phyloP scores from a whole-genome alignment of 2,113 vertebrate species.

The Telmatochromis sp. region DNA sequence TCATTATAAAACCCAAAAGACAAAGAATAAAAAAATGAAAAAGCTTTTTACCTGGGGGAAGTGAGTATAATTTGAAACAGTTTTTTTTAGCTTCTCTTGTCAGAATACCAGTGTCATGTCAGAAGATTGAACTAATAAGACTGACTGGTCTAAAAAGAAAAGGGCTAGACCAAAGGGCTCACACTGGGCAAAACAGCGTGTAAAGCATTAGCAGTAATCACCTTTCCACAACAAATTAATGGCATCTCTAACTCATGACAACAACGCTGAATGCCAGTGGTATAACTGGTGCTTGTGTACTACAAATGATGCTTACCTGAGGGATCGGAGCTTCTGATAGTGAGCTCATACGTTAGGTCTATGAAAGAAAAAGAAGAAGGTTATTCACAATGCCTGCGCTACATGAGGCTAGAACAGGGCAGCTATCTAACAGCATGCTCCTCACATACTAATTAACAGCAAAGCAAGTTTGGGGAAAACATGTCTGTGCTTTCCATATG shows the following conservation, averaged over 20 bases:
- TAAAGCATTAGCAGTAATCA: background rate
- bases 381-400: background rate
- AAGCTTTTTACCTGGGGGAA: background rate
- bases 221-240: background rate
- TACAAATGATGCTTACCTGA: conserved; percentile 75
- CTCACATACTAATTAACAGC: background rate
- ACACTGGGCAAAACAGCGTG: background rate
- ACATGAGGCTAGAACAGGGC: background rate
- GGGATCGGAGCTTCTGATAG: conserved; percentile 82
- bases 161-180: background rate
- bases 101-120: background rate
- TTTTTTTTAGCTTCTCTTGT: background rate
- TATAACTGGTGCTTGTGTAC: background rate
- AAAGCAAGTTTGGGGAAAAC: background rate
- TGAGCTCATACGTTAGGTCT: conserved; percentile 96
- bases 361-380: conserved; percentile 48
- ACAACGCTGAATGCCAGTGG: background rate
- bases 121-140: background rate
- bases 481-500: background rate
- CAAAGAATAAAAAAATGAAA: background rate
- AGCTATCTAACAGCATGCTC: background rate
- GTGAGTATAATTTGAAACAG: background rate
- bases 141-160: background rate
- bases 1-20: background rate
- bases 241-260: background rate